Percentiles rank a stretch among this genome's conserved stretches.
Evolutionary conservation across 2,888 invertebrate genomes (phyloP).

Genomic region (Caenorhabditis japonica): DNA sequence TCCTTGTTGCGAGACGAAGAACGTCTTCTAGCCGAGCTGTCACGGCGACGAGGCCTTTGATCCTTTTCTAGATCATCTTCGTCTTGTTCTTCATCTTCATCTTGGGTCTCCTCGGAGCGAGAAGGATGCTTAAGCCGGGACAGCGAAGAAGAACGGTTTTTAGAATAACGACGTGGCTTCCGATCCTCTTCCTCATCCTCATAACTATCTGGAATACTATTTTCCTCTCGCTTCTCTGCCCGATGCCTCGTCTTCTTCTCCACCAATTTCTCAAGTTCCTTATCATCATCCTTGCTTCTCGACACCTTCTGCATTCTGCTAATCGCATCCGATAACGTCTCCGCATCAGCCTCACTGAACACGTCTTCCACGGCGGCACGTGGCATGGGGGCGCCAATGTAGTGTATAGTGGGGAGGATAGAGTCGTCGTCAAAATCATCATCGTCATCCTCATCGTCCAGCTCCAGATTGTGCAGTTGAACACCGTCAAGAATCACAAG

Average conservation of each 20-base stretch:
- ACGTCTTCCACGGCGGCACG: slow-evolving; percentile 89
- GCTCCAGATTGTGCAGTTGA: slow-evolving; percentile 77
- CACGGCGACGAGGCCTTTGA: not conserved
- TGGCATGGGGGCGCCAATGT: slow-evolving; percentile 82
- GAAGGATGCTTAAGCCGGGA: no score
- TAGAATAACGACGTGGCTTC: no score
- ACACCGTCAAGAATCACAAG: slow-evolving; percentile 30
- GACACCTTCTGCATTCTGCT: not conserved
- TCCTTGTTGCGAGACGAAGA: no score
- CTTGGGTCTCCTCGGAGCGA: no score
- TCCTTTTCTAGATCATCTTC: slow-evolving; percentile 79
- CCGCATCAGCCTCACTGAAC: slow-evolving; percentile 86
- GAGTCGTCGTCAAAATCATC: slow-evolving; percentile 3
- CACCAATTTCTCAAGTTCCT: no score
- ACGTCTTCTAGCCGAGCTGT: slow-evolving; percentile 81
- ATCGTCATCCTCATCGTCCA: slow-evolving; percentile 82
- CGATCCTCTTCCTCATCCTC: slow-evolving; percentile 1
- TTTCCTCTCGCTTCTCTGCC: not conserved
- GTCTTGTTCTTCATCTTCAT: slow-evolving; percentile 86
- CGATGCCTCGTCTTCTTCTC: not conserved
- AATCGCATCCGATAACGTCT: not conserved
- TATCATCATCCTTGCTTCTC: not conserved
- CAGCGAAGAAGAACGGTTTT: no score
- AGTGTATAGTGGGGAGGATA: not conserved
- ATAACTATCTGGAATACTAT: no score